Evolutionary conservation across 2,888 invertebrate species (phyloP), one percentile per base, ranked within the genome.

Genomic region (Tinea semifulvella): DNA sequence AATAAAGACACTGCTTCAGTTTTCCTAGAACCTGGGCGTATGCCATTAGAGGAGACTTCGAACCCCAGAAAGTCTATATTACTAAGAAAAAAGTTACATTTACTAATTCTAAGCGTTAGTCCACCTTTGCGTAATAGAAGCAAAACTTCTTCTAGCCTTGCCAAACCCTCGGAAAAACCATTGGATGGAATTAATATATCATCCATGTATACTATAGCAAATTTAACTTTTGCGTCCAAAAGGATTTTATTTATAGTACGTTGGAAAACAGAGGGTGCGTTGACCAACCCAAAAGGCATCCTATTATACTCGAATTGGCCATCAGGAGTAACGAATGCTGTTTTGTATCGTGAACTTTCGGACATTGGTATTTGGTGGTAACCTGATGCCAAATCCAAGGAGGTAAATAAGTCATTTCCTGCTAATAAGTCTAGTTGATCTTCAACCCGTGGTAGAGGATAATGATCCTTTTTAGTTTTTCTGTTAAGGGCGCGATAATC

Each of bases 271-370:
- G 53, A 46, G 1, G 58, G 58, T 0, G 55, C 59, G 22, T 61
- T 61, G 1, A 36, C 46, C 13, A 55, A 42, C 2, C 56, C 55
- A 22, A 57, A 56, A 2, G 53, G 53, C 42, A 49, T 48, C 36
- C 49, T 48, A 1, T 43, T 22, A 31, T 57, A 61, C 8, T 63
- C 55, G 26, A 51, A 63, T 18, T 58, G 57, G 1, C 60, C 57
- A 10, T 53, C 53, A 1, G 56, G 58, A 0, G 58, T 60, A 1
- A 62, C 51, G 45, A 65, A 64, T 1, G 61, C 55, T 0, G 62
- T 65, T 18, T 55, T 55, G 36, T 57, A 53, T 18, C 47, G 46
- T 13, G 56, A 53, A 4, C 44, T 43, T 19, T 51, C 48, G 11
- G 50, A 47, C 1, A 61, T 45, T 8, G n/a, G n/a, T n/a, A n/a